These are phyloP conservation scores for Ephialtes manifestator DNA, from an alignment of 2,888 invertebrate genomes.

Conservation along the genomic window DNA sequence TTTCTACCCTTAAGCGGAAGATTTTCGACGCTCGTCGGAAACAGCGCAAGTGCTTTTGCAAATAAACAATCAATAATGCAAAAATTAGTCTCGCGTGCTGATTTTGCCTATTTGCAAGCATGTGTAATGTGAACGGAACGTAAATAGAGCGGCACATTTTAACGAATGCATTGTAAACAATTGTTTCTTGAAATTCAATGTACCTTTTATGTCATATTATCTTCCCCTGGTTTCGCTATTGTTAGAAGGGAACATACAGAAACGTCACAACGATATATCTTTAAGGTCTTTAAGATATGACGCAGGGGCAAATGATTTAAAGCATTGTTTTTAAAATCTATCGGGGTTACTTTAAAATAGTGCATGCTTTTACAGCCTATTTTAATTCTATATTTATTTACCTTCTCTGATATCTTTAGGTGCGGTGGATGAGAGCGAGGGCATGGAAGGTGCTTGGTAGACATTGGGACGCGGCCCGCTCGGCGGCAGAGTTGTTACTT, in stretches of 20 bases:
- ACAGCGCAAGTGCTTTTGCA: slow-evolving; percentile 28
- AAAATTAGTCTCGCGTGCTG: slow-evolving; percentile 28
- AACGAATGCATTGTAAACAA: slow-evolving; percentile 6
- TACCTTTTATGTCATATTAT: slow-evolving; percentile 84
- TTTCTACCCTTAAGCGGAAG: too few species aligned
- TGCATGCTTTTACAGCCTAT: not conserved
- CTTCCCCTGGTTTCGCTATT: slow-evolving; percentile 84
- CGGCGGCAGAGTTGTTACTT: slow-evolving; percentile 82
- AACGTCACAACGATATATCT: slow-evolving; percentile 67
- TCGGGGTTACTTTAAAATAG: not conserved
- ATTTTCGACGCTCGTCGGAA: not conserved
- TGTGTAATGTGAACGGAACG: slow-evolving; percentile 14
- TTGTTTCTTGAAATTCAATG: slow-evolving; percentile 73
- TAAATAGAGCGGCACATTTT: slow-evolving; percentile 28
- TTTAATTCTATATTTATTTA: slow-evolving; percentile 69
- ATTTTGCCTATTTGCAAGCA: slow-evolving; percentile 40
- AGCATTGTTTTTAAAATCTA: not conserved
- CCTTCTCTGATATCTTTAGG: slow-evolving; percentile 84
- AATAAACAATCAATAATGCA: slow-evolving; percentile 20
- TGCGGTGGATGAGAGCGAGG: slow-evolving; percentile 81
- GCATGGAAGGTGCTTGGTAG: slow-evolving; percentile 83
- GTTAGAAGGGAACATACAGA: slow-evolving; percentile 76
- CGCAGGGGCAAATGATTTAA: slow-evolving; percentile 19
- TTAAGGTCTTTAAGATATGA: not conserved
- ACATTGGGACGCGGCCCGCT: slow-evolving; percentile 80